phyloP scores from a whole-genome alignment of 2,797 vertebrate species.

The Chanos chanos region DNA sequence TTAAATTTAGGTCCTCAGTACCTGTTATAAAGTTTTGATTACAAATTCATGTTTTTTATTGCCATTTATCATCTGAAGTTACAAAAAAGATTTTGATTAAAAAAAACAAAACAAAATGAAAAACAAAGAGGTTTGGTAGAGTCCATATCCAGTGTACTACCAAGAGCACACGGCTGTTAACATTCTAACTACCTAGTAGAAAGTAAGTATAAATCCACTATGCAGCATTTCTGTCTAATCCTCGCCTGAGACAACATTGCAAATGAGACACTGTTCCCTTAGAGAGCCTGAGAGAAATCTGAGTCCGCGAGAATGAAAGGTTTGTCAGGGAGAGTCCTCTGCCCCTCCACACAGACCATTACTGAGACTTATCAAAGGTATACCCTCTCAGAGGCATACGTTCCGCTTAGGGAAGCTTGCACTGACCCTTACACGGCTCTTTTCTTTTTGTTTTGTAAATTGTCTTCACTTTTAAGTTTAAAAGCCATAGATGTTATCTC shows the following conservation, averaged over 20 bases:
- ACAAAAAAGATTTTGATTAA: no score
- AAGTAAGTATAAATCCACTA: constrained; percentile 20
- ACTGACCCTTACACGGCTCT: constrained; percentile 80
- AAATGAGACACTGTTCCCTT: constrained; percentile 69
- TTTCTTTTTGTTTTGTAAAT: constrained; percentile 84
- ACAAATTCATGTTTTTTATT: no score
- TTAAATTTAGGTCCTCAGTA: no score
- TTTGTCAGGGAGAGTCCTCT: constrained; percentile 71
- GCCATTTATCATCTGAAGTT: no score
- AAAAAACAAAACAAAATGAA: no score
- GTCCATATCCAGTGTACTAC: constrained; percentile 1
- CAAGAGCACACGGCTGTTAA: no score
- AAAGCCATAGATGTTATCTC: constrained; percentile 77
- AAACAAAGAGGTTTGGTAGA: no score
- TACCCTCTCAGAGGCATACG: constrained; percentile 73
- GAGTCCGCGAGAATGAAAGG: constrained; percentile 73
- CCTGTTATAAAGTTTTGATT: no score
- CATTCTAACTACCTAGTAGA: neutral
- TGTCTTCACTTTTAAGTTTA: constrained; percentile 80
- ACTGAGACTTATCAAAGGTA: constrained; percentile 74
- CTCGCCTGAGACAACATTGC: constrained; percentile 52
- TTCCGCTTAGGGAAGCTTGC: constrained; percentile 77
- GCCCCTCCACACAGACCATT: constrained; percentile 63
- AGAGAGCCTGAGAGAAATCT: constrained; percentile 64
- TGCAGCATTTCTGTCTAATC: constrained; percentile 12